A percentile compares a stretch with the other conserved stretches of the same genome.
These are phyloP conservation scores for Dioctria linearis DNA, from an alignment of 2,888 invertebrate genomes.

Conservation along the genomic window DNA sequence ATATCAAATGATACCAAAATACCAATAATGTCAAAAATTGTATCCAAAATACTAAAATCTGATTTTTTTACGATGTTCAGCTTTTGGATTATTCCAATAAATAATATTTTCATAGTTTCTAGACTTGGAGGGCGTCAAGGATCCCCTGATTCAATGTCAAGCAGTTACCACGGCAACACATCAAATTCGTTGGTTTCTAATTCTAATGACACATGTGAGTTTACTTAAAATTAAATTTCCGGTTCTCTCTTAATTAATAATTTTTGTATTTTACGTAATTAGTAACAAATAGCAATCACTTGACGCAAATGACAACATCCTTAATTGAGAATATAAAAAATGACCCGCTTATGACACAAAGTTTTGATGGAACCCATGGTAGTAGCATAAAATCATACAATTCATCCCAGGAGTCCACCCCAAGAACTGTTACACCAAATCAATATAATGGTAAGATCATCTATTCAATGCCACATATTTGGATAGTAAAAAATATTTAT, in stretches of 20 bases:
- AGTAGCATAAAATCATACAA: conserved; percentile 59
- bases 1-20: too few species aligned
- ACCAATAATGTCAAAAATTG: too few species aligned
- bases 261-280: conserved; percentile 48
- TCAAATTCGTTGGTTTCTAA: conserved; percentile 63
- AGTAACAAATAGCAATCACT: conserved; percentile 64
- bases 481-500: not conserved
- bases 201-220: conserved; percentile 64
- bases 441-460: conserved; percentile 66
- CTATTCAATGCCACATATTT: not conserved
- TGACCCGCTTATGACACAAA: conserved; percentile 75
- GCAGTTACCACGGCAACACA: conserved; percentile 78
- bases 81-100: too few species aligned
- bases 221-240: not conserved
- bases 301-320: conserved; percentile 70
- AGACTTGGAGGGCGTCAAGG: conserved; percentile 71
- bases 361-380: conserved; percentile 74
- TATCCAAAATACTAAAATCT: too few species aligned
- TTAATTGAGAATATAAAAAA: conserved; percentile 70
- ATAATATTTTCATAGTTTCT: conserved; percentile 66
- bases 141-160: conserved; percentile 82
- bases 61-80: too few species aligned
- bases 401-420: conserved; percentile 68
- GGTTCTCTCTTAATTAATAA: conserved; percentile 27
- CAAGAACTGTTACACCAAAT: conserved; percentile 68